A percentile compares a stretch with the other conserved stretches of the same genome.
Evolutionary conservation across 2,888 invertebrate species (phyloP).

Genomic region (Drosophila neoperkinsi): DNA sequence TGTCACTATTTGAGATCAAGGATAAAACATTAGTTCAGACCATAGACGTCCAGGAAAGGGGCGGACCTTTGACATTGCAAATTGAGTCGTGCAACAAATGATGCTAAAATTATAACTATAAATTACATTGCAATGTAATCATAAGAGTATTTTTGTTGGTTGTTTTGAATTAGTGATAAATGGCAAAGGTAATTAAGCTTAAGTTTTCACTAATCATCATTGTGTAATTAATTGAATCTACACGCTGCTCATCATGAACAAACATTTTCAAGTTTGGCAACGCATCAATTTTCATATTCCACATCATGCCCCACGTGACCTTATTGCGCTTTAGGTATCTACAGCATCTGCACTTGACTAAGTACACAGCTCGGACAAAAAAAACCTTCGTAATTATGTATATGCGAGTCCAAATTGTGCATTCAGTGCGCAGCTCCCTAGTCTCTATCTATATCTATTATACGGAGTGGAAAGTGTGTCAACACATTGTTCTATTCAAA

Average conservation of each 20-base stretch:
- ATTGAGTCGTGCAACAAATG: conserved; percentile 36
- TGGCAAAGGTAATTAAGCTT: conserved; percentile 36
- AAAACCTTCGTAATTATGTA: conserved; percentile 19
- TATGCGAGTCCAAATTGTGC: conserved; percentile 49
- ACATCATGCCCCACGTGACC: conserved; percentile 21
- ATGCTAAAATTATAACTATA: conserved; percentile 35
- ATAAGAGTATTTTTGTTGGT: conserved; percentile 1
- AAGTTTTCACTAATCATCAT: conserved; percentile 56
- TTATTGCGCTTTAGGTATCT: conserved; percentile 21
- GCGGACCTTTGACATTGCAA: conserved; percentile 25
- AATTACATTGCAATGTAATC: conserved; percentile 7
- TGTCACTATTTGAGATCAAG: conserved; percentile 64
- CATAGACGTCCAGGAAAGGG: not conserved
- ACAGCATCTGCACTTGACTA: conserved; percentile 36
- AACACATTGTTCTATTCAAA: conserved; percentile 64
- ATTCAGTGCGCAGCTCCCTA: conserved; percentile 44
- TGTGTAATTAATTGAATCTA: conserved; percentile 38
- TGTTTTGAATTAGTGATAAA: conserved; percentile 32
- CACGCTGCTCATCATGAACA: conserved; percentile 29
- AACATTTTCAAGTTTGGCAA: conserved; percentile 15
- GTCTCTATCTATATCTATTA: conserved; percentile 11
- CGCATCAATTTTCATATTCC: conserved; percentile 25
- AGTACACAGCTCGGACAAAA: conserved; percentile 6
- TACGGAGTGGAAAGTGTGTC: conserved; percentile 55
- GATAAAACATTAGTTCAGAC: conserved; percentile 26